Base-by-base conservation (phyloP, 1,140 invertebrate species). In the Plectrocnemia conspersa region DNA sequence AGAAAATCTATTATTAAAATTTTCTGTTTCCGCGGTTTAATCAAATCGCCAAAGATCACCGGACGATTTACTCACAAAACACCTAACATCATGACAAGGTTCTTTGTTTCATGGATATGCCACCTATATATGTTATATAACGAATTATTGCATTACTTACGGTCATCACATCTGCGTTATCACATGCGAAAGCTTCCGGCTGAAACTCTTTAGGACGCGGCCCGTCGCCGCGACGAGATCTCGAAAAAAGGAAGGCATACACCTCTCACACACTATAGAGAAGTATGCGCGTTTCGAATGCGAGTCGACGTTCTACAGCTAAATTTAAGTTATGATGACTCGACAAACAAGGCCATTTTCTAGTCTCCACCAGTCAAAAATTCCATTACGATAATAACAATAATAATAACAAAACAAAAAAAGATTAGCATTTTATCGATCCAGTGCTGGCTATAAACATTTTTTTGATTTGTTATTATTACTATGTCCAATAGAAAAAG, bases 1-100 rank as follows among this genome's bases (percentile, higher is more conserved):
- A 61, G 54, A 61, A 61, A 61, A 61, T 61, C 54, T 61, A 58
- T 57, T 19, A 61, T 57, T 61, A 61, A 36, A 55, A 61, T 47
- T 58, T 52, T 40, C 46, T 54, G 47, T 38, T 56, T 45, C 27
- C 19, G 50, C 24, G 35, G 29, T 32, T 32, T 46, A 56, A 56
- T 52, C 38, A 53, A 59, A 56, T 54, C 47, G 53, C 45, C 54
- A 57, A 54, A 56, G 56, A 50, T 50, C 40, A 45, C 45, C 44
- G n/a, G 49, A 53, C 58, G 50, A 45, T 56, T 61, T 57, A 61
- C 52, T 61, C 54, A 61, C 54, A 61, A 59, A 61, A 56, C 59
- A 56, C 45, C 45, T 49, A 54, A 61, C 54, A 38, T 46, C 54
- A 54, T 41, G 58, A 25, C 44, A 36, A 61, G 52, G 41, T 56